A percentile compares a stretch with the other conserved stretches of the same genome.
Conservation (phyloP, 2,797 vertebrate species). For the Pseudocheirus occidentalis region DNA sequence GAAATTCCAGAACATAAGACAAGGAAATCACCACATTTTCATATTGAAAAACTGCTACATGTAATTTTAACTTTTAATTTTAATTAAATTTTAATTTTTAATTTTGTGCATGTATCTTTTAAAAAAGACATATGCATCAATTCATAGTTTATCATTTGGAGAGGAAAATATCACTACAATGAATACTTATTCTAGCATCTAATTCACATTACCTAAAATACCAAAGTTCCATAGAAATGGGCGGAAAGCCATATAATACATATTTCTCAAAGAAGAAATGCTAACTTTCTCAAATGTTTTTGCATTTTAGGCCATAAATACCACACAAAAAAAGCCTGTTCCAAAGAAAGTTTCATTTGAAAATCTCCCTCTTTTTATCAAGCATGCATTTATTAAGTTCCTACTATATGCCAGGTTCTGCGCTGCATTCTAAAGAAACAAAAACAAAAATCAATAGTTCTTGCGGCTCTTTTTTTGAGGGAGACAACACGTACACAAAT, state of each 20-base stretch:
- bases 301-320: neutral
- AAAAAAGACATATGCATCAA: neutral
- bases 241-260: neutral
- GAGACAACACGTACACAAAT: neutral
- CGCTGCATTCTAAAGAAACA: neutral
- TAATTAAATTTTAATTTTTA: conserved; percentile 3
- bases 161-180: neutral
- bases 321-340: neutral
- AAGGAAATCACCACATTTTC: neutral
- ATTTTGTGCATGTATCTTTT: neutral
- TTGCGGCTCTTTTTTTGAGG: neutral
- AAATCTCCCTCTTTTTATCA: neutral
- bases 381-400: neutral
- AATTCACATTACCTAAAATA: neutral
- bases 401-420: neutral
- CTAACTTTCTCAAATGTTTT: neutral
- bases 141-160: neutral
- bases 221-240: neutral
- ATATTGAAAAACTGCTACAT: neutral
- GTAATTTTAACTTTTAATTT: neutral
- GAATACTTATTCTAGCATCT: neutral
- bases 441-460: neutral
- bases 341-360: neutral
- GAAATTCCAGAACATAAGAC: neutral
- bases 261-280: neutral